Conservation (phyloP, 2,888 invertebrate genomes). For the Hydropsyche betteni region DNA sequence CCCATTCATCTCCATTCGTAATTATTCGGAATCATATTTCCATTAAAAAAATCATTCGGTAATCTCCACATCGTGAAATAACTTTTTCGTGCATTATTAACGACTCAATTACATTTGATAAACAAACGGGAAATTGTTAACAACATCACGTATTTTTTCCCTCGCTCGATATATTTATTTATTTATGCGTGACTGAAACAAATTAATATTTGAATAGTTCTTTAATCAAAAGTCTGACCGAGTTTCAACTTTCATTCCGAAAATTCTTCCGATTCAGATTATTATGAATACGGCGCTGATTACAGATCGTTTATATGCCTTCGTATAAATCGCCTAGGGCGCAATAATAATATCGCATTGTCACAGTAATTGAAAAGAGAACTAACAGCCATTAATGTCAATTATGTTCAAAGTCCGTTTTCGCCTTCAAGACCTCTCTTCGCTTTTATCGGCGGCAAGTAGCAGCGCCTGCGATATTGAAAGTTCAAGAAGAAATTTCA, state of each 20-base stretch:
- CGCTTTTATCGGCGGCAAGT: slow-evolving; percentile 13
- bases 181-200: too few species aligned
- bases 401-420: slow-evolving; percentile 5
- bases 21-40: too few species aligned
- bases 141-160: too few species aligned
- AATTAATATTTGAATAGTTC: too few species aligned
- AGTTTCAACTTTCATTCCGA: not conserved
- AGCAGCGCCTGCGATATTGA: not conserved
- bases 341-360: not conserved
- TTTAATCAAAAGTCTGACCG: too few species aligned
- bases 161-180: too few species aligned
- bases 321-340: not conserved
- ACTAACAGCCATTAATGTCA: slow-evolving; percentile 17
- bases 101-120: too few species aligned
- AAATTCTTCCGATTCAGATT: not conserved
- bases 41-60: too few species aligned
- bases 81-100: too few species aligned
- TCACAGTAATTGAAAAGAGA: slow-evolving; percentile 2
- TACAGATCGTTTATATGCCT: not conserved
- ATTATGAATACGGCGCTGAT: not conserved
- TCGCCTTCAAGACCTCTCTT: not conserved
- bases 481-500: slow-evolving; percentile 23
- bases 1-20: too few species aligned
- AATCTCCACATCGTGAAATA: too few species aligned
- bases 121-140: too few species aligned